Evolutionary conservation across 2,797 vertebrate genomes (phyloP).

Genomic region (Sparus aurata): DNA sequence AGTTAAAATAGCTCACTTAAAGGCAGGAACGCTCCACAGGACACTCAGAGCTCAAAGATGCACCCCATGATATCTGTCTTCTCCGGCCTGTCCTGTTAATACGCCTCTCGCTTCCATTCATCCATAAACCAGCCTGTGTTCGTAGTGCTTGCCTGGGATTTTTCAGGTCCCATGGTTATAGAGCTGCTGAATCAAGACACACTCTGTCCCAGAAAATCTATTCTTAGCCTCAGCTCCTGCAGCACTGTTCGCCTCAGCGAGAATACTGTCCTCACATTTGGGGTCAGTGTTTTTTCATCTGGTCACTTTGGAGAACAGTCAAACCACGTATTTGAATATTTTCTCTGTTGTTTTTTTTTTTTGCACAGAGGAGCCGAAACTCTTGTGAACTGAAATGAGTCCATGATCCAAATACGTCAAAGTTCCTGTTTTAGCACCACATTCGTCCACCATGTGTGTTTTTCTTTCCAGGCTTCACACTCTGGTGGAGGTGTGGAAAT

Average conservation of each 20-base stretch:
- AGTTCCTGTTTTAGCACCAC: not conserved
- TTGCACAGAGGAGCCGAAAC: not conserved
- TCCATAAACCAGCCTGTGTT: slow-evolving; percentile 57
- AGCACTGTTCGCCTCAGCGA: slow-evolving; percentile 55
- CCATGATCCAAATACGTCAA: not conserved
- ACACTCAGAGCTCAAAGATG: slow-evolving; percentile 28
- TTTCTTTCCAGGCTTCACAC: slow-evolving; percentile 16
- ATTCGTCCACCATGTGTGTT: slow-evolving; percentile 15
- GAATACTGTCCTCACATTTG: slow-evolving; percentile 48
- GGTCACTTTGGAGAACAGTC: slow-evolving; percentile 20
- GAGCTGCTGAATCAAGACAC: slow-evolving; percentile 76
- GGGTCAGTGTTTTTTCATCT: slow-evolving; percentile 47
- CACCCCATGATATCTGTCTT: slow-evolving; percentile 34
- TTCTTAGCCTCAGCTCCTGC: slow-evolving; percentile 74
- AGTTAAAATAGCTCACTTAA: slow-evolving; percentile 14
- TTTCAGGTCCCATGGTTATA: slow-evolving; percentile 65
- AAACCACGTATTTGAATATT: slow-evolving; percentile 11
- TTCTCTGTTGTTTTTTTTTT: not conserved
- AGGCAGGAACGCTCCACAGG: slow-evolving; percentile 12
- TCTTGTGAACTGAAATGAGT: not conserved
- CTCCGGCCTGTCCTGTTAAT: slow-evolving; percentile 32
- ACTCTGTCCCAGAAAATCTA: slow-evolving; percentile 79
- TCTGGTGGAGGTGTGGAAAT: not conserved
- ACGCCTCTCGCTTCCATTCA: slow-evolving; percentile 42
- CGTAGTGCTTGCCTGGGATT: slow-evolving; percentile 56